A percentile compares a stretch with the other conserved stretches of the same genome.
These are phyloP conservation scores for Norana najaformis DNA, from an alignment of 2,888 invertebrate genomes.

Conservation along the genomic window DNA sequence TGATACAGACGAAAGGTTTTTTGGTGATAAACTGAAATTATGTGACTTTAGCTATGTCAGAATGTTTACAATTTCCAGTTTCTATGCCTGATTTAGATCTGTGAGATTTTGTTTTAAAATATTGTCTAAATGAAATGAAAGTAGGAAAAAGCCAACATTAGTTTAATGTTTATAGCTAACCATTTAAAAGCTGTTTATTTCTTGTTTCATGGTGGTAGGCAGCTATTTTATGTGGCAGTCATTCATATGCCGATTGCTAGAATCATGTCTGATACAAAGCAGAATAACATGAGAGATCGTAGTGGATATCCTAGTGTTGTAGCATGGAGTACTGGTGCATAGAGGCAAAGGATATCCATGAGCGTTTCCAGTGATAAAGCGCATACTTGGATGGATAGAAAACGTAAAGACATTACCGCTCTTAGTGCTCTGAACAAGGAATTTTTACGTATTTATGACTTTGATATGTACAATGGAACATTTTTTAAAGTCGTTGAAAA, in stretches of 20 bases:
- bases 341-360: background rate
- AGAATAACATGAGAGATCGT: background rate
- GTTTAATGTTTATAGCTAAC: background rate
- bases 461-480: background rate
- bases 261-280: background rate
- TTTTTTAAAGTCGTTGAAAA: background rate
- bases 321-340: background rate
- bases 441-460: background rate
- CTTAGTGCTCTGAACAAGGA: background rate
- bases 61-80: background rate
- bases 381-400: background rate
- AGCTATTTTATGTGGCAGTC: background rate
- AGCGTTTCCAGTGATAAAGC: background rate
- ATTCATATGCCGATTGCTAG: background rate
- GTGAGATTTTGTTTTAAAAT: background rate
- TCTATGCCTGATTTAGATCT: background rate
- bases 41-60: background rate
- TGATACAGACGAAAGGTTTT: background rate
- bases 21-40: background rate
- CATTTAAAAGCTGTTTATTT: background rate
- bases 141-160: background rate
- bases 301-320: background rate
- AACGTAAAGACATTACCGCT: background rate
- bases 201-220: constrained; percentile 4
- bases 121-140: constrained; percentile 4